phyloP scores from a whole-genome alignment of 1,140 invertebrate species.

The Delia radicum region DNA sequence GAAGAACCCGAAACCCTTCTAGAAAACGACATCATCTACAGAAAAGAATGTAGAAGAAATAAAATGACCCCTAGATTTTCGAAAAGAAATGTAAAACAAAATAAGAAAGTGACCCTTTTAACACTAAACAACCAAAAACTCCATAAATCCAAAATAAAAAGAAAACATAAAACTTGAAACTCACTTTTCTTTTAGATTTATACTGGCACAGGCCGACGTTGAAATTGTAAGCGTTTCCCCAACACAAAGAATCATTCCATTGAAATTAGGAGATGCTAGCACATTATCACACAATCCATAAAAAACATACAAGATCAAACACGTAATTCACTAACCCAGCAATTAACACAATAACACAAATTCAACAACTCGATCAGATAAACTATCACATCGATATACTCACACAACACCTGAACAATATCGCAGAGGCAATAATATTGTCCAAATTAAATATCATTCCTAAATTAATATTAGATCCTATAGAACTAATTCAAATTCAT shows the following conservation, averaged over 20 bases:
- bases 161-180: constrained; percentile 1
- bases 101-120: constrained; percentile 2
- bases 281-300: neutral
- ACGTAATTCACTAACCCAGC: neutral
- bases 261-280: too few relatives aligned
- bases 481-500: neutral
- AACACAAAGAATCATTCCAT: too few relatives aligned
- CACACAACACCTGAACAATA: neutral
- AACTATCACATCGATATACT: neutral
- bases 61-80: constrained; percentile 4
- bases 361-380: neutral
- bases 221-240: too few relatives aligned
- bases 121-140: neutral
- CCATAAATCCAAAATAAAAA: constrained; percentile 3
- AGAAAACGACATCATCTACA: neutral
- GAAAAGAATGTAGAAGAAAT: constrained; percentile 1
- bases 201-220: too few relatives aligned
- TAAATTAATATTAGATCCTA: neutral
- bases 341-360: neutral
- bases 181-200: constrained; percentile 6
- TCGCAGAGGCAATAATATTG: neutral
- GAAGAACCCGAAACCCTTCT: neutral
- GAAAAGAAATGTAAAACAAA: constrained; percentile 4
- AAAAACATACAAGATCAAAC: neutral
- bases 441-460: neutral